phyloP scores from a whole-genome alignment of 1,140 invertebrate species.

The Neodiprion virginianus region DNA sequence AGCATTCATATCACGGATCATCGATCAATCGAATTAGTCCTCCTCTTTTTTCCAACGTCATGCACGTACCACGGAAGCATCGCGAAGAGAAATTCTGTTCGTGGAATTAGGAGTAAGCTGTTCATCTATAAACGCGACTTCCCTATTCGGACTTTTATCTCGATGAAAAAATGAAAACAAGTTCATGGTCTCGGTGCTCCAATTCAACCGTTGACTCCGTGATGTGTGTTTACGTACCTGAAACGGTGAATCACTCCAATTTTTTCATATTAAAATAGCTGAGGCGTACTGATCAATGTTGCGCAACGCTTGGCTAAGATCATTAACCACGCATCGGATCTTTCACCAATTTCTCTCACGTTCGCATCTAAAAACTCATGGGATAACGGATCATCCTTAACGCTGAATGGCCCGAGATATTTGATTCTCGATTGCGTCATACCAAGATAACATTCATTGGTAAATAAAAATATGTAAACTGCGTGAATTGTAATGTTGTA shows the following conservation, averaged over 20 bases:
- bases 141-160: background rate
- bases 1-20: background rate
- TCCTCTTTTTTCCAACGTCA: background rate
- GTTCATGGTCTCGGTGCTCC: background rate
- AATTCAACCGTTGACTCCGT: background rate
- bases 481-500: no score
- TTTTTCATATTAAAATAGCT: background rate
- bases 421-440: no score
- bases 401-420: no score
- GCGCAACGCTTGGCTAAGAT: background rate
- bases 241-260: background rate
- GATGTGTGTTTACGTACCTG: no score
- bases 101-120: background rate
- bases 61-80: background rate
- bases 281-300: background rate
- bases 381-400: no score
- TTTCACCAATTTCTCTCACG: background rate
- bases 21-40: background rate
- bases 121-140: background rate
- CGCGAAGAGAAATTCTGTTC: background rate
- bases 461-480: no score
- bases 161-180: background rate
- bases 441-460: no score
- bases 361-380: no score
- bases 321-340: background rate